phyloP scores from a whole-genome alignment of 1,140 invertebrate genomes.

The Nixonia krombeini region DNA sequence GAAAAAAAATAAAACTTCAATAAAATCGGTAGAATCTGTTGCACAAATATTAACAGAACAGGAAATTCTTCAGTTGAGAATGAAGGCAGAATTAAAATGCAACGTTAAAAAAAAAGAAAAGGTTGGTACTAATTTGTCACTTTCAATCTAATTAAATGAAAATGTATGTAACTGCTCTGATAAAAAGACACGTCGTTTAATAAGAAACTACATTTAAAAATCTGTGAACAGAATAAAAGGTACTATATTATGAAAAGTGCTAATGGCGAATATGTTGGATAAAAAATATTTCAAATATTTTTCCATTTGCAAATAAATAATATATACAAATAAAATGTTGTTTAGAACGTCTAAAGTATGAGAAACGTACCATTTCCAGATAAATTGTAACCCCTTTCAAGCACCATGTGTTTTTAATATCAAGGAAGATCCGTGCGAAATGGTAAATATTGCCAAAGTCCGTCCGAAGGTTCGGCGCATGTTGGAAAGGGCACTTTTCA shows the following conservation, averaged over 20 bases:
- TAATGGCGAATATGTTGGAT: too few relatives aligned
- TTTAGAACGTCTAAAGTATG: background rate
- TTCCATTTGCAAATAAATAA: too few relatives aligned
- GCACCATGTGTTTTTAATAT: constrained; percentile 83
- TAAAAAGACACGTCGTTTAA: too few relatives aligned
- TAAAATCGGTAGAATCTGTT: background rate
- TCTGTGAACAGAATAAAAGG: too few relatives aligned
- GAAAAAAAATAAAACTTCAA: constrained; percentile 35
- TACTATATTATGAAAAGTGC: too few relatives aligned
- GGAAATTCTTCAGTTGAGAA: constrained; percentile 62
- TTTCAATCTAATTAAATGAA: too few relatives aligned
- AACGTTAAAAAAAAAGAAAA: constrained; percentile 41
- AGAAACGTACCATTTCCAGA: constrained; percentile 27
- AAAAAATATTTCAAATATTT: too few relatives aligned
- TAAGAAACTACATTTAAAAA: too few relatives aligned
- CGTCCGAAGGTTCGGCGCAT: constrained; percentile 66
- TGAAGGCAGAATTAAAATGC: constrained; percentile 68
- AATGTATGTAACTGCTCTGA: too few relatives aligned
- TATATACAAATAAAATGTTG: too few relatives aligned
- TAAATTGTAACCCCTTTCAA: constrained; percentile 71
- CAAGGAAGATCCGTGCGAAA: constrained; percentile 83
- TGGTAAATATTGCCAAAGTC: constrained; percentile 75
- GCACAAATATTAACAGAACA: constrained; percentile 55
- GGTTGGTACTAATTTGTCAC: too few relatives aligned
- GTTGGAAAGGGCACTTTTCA: constrained; percentile 68